phyloP scores from a whole-genome alignment of 2,888 invertebrate species.

The Harmothoe impar region DNA sequence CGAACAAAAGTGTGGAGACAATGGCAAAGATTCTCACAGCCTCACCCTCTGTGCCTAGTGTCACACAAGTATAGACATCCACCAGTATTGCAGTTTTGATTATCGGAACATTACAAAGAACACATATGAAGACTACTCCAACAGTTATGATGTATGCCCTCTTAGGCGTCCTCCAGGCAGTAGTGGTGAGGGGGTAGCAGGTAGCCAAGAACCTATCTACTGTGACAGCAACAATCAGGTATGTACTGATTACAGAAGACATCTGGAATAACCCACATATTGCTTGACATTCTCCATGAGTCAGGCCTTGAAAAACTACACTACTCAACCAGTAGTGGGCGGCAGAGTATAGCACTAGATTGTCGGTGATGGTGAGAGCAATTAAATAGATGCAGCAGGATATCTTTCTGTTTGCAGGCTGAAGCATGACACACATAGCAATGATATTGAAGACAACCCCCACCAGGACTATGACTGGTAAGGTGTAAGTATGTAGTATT shows the following conservation, averaged over 20 bases:
- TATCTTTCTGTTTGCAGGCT: conserved; percentile 34
- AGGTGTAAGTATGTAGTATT: neutral
- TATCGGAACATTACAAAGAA: neutral
- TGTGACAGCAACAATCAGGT: neutral
- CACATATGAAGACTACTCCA: neutral
- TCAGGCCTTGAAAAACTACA: neutral
- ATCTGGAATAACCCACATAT: conserved; percentile 11
- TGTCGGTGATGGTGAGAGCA: conserved; percentile 55
- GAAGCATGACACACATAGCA: conserved; percentile 50
- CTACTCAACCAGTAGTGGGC: conserved; percentile 37
- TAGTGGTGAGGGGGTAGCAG: conserved; percentile 7
- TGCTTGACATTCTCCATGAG: neutral
- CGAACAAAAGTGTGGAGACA: neutral
- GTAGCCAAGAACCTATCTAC: conserved; percentile 27
- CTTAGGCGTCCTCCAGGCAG: neutral
- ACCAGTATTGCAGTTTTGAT: neutral
- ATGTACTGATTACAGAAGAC: neutral
- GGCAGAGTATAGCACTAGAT: conserved; percentile 22
- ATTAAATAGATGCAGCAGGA: conserved; percentile 63
- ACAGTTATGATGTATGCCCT: conserved; percentile 1
- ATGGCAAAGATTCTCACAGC: neutral
- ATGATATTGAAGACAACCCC: neutral
- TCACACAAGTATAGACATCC: neutral
- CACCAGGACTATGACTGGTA: neutral
- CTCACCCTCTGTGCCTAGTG: neutral